Base-by-base conservation (phyloP, 2,888 invertebrate species). In the Unio pictorum region DNA sequence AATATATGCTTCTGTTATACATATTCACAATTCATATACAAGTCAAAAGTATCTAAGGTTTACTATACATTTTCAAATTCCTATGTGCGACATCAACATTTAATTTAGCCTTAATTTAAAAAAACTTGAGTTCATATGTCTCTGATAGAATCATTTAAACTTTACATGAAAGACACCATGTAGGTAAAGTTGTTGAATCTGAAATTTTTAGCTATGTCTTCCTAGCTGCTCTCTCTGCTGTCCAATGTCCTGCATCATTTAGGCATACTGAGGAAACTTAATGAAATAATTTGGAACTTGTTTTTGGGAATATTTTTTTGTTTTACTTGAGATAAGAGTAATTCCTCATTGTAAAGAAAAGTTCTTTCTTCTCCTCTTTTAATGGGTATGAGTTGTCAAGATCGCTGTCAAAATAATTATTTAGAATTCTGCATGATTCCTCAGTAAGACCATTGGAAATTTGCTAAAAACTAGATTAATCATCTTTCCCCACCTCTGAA, bases 251-350 rank as follows among this genome's bases (percentile, higher is more conserved):
- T 82, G 79, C 18, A 83, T 81, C n/a, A 80, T 72, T 8, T 74
- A 75, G 15, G 75, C 74, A 59, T 81, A 83, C 67, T 80, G 81
- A 6, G 83, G 83, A 71, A 77, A 81, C 69, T 81, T 80, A 61
- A 83, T 80, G 75, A 84, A 84, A 70, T 85, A 85, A 60, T 83
- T 84, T 8, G 85, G 85, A 28, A 84, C 79, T 66, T 84, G 84
- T 72, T 77, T 69, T 45, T 77, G 74, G 4, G 86, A 23, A 23
- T 23, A 23, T 23, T 23, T 23, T 23, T 23, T 23, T 23, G 23
- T 23, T 23, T 23, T 23, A 23, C 83, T 70, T 87, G 85, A 26
- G 71, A 67, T 26, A 79, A 79, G 63, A 17, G 79, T 78, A 23
- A 87, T 84, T 23, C 77, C 75, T 57, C 82, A 81, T 54, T 68